Evolutionary conservation across 2,888 invertebrate species (phyloP), one percentile per base, ranked within the genome.

Genomic region (Elgonia sp.): DNA sequence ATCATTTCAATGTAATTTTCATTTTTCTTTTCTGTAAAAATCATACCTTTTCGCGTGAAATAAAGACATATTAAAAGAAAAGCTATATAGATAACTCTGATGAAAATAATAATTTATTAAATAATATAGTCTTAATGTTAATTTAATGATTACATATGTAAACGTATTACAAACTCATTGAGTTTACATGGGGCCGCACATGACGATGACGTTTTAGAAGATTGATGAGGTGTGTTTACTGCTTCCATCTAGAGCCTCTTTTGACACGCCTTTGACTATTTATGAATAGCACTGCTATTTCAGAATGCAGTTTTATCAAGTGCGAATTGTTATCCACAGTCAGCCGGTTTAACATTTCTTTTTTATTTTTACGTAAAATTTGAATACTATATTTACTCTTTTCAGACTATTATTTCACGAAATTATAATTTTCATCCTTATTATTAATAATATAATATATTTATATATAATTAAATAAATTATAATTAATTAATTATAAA

Each of bases 161-260:
- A 85, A 90, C 87, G 91, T 92, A 93, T 93, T 93, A 93, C 90
- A 87, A 92, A 93, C 92, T 90, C 86, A 89, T 87, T 88, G 91
- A 89, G 88, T 89, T 89, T 90, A 87, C 89, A 90, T 40, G 87
- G 72, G 87, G 86, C 87, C 88, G 89, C 90, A 91, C 89, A 90
- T 89, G 91, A 86, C 90, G 92, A 91, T 89, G 92, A 92, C 92
- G 90, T 90, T 91, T 89, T 88, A 90, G 92, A 94, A 94, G 94
- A 94, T 94, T 94, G 93, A 94, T 94, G 94, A 93, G 93, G 88
- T 91, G 91, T 92, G 92, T 92, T 93, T 92, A 93, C 93, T 90
- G 91, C 92, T 84, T 81, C 86, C 86, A 77, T 87, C 73, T 84
- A 80, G 75, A 88, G 73, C 40, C 81, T 84, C 85, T 79, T 83